phyloP scores from a whole-genome alignment of 2,888 invertebrate species.

The Calameuta filiformis region DNA sequence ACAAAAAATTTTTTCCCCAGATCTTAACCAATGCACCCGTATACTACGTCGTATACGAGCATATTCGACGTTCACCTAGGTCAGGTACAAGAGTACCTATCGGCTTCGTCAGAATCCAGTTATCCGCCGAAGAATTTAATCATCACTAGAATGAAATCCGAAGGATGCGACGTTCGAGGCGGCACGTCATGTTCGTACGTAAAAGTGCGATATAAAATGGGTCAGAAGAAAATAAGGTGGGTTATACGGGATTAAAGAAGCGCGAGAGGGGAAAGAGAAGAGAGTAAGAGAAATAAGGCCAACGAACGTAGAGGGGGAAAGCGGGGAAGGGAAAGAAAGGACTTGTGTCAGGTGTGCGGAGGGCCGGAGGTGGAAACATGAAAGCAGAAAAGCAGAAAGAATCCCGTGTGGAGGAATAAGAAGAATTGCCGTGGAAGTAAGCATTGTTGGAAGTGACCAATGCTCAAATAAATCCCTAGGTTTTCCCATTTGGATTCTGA shows the following conservation, averaged over 20 bases:
- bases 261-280: too few species aligned
- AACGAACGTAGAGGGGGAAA: not conserved
- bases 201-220: not conserved
- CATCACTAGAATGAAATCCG: not conserved
- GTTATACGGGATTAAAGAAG: not conserved
- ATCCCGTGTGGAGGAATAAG: not conserved
- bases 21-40: not conserved
- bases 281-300: not conserved
- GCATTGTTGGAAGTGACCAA: slow-evolving; percentile 6
- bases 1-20: not conserved
- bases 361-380: not conserved
- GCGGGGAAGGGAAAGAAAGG: not conserved
- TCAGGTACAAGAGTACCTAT: not conserved
- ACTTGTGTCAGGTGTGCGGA: not conserved
- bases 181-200: not conserved
- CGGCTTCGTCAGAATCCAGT: not conserved
- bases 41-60: fast-evolving
- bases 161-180: not conserved
- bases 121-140: not conserved
- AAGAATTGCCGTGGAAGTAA: not conserved
- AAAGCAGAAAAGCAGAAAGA: not conserved
- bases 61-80: not conserved
- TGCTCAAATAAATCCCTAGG: slow-evolving; percentile 2
- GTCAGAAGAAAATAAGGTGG: not conserved
- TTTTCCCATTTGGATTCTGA: not conserved